Base-by-base conservation (phyloP, 2,797 vertebrate species). In the Liparis tanakae region DNA sequence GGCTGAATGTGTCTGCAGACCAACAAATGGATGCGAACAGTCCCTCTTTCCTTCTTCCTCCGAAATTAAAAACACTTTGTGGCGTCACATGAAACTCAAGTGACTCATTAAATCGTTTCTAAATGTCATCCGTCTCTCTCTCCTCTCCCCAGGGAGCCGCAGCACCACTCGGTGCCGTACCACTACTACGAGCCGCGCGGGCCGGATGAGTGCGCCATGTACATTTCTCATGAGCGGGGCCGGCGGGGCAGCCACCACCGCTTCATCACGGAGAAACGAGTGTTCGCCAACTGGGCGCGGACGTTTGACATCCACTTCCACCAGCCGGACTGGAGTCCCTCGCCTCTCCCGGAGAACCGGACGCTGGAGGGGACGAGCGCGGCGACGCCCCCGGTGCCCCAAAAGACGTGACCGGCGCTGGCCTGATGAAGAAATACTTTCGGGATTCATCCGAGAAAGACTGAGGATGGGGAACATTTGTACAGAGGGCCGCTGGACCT, bases 201-300 rank as follows among this genome's bases (percentile, higher is more conserved):
- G 0, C 95, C 96, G 0, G 98, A 99, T 0, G 98, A 99, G 84
- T 99, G 98, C 72, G 96, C 96, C 34, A 99, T 99, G 98, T 99
- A 99, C 91, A 93, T 99, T 51, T 98, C 97, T 8, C 98, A 99
- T 0, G 98, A 99, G 93, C 95, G 97, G 2, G 98, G 97, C 4
- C 95, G 96, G 10, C 95, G 97, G 50, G 98, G 98, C 74, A 99
- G 98, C 82, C 97, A 99, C 57, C 98, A 99, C 79, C 97, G 97
- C 67, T 99, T 99, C 88, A 98, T 99, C 94, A 99, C 98, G 0
- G 98, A 99, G 94, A 99, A 99, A 70, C 93, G 96, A 1, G 98
- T 98, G 70, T 99, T 99, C 50, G 96, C 97, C 87, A 96, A 93
- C 84, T 99, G 98, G 98, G 97, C 98, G 2, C 94, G 95, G 93